These are phyloP conservation scores for Telenomus remus DNA, from an alignment of 1,140 invertebrate species.

Conservation along the genomic window DNA sequence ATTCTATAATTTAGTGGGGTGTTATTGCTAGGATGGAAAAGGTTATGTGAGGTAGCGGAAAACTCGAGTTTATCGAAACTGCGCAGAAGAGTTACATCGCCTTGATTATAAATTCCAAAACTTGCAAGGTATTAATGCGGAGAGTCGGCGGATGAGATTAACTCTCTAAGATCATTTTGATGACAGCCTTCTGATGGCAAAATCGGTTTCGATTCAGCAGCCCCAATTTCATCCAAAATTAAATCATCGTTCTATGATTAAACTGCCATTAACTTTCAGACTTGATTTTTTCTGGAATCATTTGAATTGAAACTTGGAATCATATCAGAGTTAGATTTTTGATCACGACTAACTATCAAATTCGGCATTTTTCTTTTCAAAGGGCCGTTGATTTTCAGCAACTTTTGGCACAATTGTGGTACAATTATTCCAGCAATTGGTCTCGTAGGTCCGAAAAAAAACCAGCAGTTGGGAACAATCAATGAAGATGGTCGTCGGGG, in stretches of 20 bases:
- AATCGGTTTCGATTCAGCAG: background rate
- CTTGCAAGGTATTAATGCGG: slow-evolving; percentile 29
- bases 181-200: background rate
- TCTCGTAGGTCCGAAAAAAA: slow-evolving; percentile 16
- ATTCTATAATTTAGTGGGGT: slow-evolving; percentile 49
- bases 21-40: slow-evolving; percentile 38
- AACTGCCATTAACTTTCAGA: no score
- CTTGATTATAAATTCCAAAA: slow-evolving; percentile 49
- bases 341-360: no score
- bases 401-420: slow-evolving; percentile 27
- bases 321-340: no score
- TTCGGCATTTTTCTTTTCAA: background rate
- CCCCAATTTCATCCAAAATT: no score
- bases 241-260: no score
- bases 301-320: no score
- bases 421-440: slow-evolving; percentile 49
- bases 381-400: background rate
- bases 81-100: slow-evolving; percentile 29
- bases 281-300: no score
- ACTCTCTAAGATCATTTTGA: background rate
- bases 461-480: slow-evolving; percentile 41
- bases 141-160: slow-evolving; percentile 1
- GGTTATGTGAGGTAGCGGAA: slow-evolving; percentile 26
- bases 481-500: slow-evolving; percentile 28
- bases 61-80: slow-evolving; percentile 45